Evolutionary conservation across 2,888 invertebrate genomes (phyloP), one percentile per base, ranked within the genome.

Genomic region (Diarsia mendica): DNA sequence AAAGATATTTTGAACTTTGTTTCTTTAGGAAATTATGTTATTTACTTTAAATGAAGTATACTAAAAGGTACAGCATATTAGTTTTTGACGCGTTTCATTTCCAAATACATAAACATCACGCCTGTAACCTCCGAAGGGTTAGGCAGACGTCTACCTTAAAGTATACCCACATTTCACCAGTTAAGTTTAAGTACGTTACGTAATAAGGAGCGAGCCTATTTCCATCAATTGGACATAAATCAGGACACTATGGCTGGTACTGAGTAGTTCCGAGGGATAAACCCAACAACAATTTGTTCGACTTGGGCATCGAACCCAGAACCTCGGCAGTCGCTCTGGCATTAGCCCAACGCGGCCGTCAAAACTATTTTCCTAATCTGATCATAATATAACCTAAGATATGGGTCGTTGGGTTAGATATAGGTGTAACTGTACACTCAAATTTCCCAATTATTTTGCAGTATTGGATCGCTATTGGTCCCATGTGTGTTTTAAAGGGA

Each of bases 381-480:
- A 23, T 23, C 23, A 23, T 55, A 23, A 6, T 13, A 11, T 55
- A 55, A 28, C 18, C 11, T 39, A 33, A 53, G 15, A 48, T n/a
- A 13, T 44, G 9, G 11, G 28, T 64, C 39, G 15, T 49, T 18
- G 39, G 65, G 60, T 33, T 51, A 23, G 4, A 6, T 28, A 18
- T 9, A 51, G 55, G 18, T 72, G 84, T 73, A 84, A 84, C 20
- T 20, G 44, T 28, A 79, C 53, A 33, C 80, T 79, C 33, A 53
- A 66, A 67, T 81, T 77, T 78, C 20, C 80, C 61, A 84, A 72
- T 84, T 63, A 81, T 80, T 33, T 77, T 74, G 4, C 39, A 53
- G 71, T 71, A 79, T 78, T 83, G 23, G 67, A 13, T 79, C 51
- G 49, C 48, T 60, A 39, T 49, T 48, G 51, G 39, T 69, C 80